A percentile compares a stretch with the other conserved stretches of the same genome.
phyloP scores from a whole-genome alignment of 2,888 invertebrate genomes.

The Eulithis testata region DNA sequence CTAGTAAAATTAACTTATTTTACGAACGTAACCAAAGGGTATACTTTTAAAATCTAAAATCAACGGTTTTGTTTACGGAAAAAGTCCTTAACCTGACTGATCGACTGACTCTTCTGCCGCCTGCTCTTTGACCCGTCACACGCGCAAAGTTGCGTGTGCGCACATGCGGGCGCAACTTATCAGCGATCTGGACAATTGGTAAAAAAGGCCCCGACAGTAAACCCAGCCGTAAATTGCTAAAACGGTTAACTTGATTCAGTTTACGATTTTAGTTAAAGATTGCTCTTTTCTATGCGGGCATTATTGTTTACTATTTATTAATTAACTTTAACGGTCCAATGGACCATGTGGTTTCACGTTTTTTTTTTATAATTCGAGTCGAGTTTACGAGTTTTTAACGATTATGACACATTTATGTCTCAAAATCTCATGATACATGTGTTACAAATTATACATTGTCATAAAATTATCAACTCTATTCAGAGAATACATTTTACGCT shows the following conservation, averaged over 20 bases:
- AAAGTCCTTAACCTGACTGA: too few relatives aligned
- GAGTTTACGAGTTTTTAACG: slow-evolving; percentile 33
- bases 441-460: slow-evolving; percentile 11
- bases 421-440: slow-evolving; percentile 32
- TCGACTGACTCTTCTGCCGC: slow-evolving; percentile 18
- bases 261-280: slow-evolving; percentile 77
- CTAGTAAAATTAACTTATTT: too few relatives aligned
- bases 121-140: slow-evolving; percentile 30
- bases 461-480: too few relatives aligned
- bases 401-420: slow-evolving; percentile 32
- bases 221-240: slow-evolving; percentile 79
- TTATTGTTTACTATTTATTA: slow-evolving; percentile 60
- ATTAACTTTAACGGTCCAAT: slow-evolving; percentile 52
- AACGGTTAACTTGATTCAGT: slow-evolving; percentile 73
- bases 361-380: slow-evolving; percentile 30
- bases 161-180: slow-evolving; percentile 79
- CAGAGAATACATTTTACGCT: too few relatives aligned
- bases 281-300: slow-evolving; percentile 79
- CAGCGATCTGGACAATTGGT: slow-evolving; percentile 79
- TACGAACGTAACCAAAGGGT: too few relatives aligned
- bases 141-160: slow-evolving; percentile 70
- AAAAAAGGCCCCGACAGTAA: slow-evolving; percentile 73
- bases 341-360: slow-evolving; percentile 37
- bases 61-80: too few relatives aligned
- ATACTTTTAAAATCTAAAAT: too few relatives aligned